Evolutionary conservation across 2,797 vertebrate species (phyloP), one percentile per base, ranked within the genome.

Genomic region (Ptychadena robeensis): DNA sequence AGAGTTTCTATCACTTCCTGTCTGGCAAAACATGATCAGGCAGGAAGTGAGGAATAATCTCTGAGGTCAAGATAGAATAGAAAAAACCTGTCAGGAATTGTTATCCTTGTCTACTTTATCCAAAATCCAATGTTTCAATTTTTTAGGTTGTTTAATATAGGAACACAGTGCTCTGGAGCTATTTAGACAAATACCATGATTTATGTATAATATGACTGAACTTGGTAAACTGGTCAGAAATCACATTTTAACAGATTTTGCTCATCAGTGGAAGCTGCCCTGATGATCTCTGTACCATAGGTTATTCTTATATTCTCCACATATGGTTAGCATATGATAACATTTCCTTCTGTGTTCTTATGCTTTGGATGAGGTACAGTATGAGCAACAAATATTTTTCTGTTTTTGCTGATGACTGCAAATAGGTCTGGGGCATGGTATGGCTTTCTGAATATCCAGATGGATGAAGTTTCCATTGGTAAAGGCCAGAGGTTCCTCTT

Each of bases 281-380:
- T 61, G 59, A 61, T 61, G 27, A 61, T 61, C n/a, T 61, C 25
- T 61, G n/a, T 25, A 28, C 11, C 25, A 61, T 25, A 61, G 59
- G 27, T 61, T 25, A 61, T 61, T 12, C n/a, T 61, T 25, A 61
- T 61, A 61, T 10, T 61, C 59, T 61, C 11, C 59, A 61, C 59
- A 61, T 61, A 61, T 61, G 59, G 59, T 61, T 61, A 61, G 59
- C 59, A 61, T 28, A 61, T 61, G 59, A 25, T 61, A 27, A 2
- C 4, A 3, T 61, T 61, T 61, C n/a, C 9, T 61, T 25, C n/a
- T 61, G 11, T 3, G 3, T 27, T 28, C 2, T 28, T 61, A 7
- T 53, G 18, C 18, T 22, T 53, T 15, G 40, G 18, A 48, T 48
- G 40, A 48, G 40, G 14, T 18, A n/a, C n/a, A n/a, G n/a, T n/a